Evolutionary conservation across 2,797 vertebrate species (phyloP).

Genomic region (Sebastes goodei): DNA sequence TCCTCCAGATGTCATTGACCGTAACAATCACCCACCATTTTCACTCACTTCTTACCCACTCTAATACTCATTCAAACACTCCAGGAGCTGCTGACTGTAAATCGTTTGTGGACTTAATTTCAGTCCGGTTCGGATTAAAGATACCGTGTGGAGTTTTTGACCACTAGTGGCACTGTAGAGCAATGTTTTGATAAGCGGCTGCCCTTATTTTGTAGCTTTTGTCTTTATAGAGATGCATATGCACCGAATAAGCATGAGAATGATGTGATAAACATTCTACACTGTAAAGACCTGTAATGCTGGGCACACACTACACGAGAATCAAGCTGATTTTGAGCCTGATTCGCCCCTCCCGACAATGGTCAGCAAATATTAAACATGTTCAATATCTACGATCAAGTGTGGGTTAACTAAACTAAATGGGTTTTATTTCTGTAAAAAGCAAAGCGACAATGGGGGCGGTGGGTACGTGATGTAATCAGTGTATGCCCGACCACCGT

Average conservation of each 20-base stretch:
- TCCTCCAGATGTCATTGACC: not conserved
- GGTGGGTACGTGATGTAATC: too few species aligned
- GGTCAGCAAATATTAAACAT: too few species aligned
- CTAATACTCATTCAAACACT: not conserved
- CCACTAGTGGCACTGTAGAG: not conserved
- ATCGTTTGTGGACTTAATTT: not conserved
- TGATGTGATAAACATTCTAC: not conserved
- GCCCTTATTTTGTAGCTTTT: not conserved
- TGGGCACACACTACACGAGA: too few species aligned
- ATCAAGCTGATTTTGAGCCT: too few species aligned
- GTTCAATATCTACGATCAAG: too few species aligned
- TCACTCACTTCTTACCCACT: not conserved
- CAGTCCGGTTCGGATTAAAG: not conserved
- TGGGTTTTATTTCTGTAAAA: too few species aligned
- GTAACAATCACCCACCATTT: not conserved
- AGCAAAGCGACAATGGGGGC: too few species aligned
- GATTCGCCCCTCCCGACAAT: too few species aligned
- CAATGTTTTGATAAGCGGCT: not conserved
- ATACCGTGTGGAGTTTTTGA: not conserved
- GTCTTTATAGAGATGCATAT: not conserved
- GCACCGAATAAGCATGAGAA: not conserved
- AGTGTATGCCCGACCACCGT: too few species aligned
- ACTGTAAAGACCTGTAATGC: not conserved
- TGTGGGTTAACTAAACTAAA: too few species aligned
- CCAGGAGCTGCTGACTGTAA: not conserved